Evolutionary conservation across 2,888 invertebrate species (phyloP).

Genomic region (Cerceris ruficornis): DNA sequence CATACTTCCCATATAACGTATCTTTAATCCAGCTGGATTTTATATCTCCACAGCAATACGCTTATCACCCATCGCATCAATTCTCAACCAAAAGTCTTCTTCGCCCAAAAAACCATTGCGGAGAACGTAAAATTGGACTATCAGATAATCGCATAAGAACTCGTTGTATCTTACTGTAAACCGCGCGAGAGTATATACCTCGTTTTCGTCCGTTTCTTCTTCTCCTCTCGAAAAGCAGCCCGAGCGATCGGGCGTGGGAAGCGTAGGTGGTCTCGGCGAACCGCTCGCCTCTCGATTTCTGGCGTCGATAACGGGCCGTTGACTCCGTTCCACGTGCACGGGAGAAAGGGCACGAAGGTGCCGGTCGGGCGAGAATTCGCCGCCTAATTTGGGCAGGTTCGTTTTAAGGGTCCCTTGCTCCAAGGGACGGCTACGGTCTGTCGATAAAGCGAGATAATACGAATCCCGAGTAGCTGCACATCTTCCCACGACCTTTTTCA

Average conservation of each 20-base stretch:
- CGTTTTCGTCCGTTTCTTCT: conserved; percentile 3
- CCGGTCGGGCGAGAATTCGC: conserved; percentile 63
- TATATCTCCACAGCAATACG: too few species aligned
- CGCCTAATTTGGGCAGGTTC: conserved; percentile 66
- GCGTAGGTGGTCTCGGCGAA: conserved; percentile 57
- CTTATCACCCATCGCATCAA: too few species aligned
- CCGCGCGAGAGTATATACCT: neutral
- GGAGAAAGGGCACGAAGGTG: conserved; percentile 46
- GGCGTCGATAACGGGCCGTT: conserved; percentile 61
- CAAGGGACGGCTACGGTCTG: conserved; percentile 23
- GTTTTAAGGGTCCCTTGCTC: conserved; percentile 39
- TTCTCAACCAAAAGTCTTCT: too few species aligned
- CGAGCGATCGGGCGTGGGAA: conserved; percentile 52
- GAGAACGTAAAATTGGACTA: too few species aligned
- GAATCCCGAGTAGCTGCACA: conserved; percentile 35
- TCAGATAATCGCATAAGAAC: too few species aligned
- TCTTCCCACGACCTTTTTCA: conserved; percentile 46
- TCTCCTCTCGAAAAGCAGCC: conserved; percentile 7
- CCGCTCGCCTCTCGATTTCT: conserved; percentile 52
- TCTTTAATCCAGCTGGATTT: too few species aligned
- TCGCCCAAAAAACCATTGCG: too few species aligned
- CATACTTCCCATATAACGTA: too few species aligned
- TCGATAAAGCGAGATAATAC: conserved; percentile 60
- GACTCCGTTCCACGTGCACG: conserved; percentile 57
- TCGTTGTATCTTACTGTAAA: too few species aligned